Evolutionary conservation across 2,113 vertebrate genomes (phyloP).

Genomic region (Protomyctophum bolini): DNA sequence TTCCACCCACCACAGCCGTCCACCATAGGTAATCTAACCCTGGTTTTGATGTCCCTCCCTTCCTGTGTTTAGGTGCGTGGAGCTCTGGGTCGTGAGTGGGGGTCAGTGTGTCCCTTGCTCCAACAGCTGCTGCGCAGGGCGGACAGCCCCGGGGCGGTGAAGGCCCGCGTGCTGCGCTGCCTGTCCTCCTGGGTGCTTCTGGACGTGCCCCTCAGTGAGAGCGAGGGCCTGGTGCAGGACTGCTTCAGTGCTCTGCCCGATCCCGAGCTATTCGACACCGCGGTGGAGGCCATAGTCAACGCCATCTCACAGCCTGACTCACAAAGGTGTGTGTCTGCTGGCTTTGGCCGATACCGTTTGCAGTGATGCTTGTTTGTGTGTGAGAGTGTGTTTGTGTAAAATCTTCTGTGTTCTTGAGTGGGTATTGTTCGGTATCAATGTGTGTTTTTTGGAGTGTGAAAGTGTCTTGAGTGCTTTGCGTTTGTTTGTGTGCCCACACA

Average conservation of each 20-base stretch:
- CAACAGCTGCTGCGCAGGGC: conserved; percentile 93
- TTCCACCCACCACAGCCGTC: too few relatives aligned
- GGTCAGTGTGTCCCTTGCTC: conserved; percentile 91
- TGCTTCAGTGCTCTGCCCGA: conserved; percentile 91
- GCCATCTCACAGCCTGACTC: conserved; percentile 98
- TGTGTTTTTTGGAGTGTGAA: too few relatives aligned
- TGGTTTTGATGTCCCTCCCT: conserved; percentile 5
- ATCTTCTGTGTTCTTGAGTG: too few relatives aligned
- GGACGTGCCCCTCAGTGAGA: conserved; percentile 93
- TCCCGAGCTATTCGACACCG: conserved; percentile 96
- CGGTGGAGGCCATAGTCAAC: conserved; percentile 96
- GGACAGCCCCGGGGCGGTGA: conserved; percentile 93
- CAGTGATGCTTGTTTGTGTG: too few relatives aligned
- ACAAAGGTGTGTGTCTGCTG: conserved; percentile 85
- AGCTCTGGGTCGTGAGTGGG: conserved; percentile 90
- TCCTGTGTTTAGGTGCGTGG: conserved; percentile 81
- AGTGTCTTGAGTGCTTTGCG: background rate
- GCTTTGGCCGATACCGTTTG: background rate
- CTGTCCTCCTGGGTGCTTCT: conserved; percentile 98
- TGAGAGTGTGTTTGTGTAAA: too few relatives aligned
- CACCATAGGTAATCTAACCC: background rate
- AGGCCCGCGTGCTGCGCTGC: conserved; percentile 96
- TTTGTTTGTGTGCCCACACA: background rate
- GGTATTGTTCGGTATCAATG: too few relatives aligned
- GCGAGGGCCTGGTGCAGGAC: conserved; percentile 92